phyloP scores from a whole-genome alignment of 2,888 invertebrate genomes.

The Morinoia aosen region DNA sequence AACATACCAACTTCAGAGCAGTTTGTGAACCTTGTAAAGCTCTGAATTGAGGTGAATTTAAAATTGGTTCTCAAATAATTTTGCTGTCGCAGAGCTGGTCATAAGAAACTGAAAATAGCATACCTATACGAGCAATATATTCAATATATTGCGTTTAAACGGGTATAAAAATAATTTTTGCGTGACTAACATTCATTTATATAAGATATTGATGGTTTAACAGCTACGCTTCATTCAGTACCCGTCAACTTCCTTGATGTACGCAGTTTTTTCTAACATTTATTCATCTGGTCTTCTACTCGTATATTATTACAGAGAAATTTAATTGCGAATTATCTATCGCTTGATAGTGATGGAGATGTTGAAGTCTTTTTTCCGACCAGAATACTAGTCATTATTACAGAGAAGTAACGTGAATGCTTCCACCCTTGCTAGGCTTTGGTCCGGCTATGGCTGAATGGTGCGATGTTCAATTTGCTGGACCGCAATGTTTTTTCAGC shows the following conservation, averaged over 20 bases:
- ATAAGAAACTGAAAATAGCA: background rate
- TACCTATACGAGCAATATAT: background rate
- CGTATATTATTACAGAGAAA: no score
- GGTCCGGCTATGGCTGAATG: background rate
- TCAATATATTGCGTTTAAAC: background rate
- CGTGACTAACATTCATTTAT: background rate
- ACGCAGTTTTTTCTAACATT: background rate
- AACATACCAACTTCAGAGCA: background rate
- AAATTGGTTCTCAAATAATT: background rate
- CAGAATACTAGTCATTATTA: background rate
- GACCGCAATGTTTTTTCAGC: no score
- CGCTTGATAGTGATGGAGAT: background rate
- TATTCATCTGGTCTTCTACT: background rate
- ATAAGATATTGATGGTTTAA: background rate
- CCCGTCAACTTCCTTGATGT: background rate
- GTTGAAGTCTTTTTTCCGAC: background rate
- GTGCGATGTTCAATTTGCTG: no score
- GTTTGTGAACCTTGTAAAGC: background rate
- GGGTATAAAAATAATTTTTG: background rate
- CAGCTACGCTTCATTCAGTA: background rate
- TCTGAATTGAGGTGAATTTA: background rate
- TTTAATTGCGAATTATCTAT: background rate
- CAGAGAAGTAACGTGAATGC: background rate
- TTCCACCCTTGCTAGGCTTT: background rate
- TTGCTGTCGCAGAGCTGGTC: background rate